Evolutionary conservation across 1,140 invertebrate genomes (phyloP), one percentile per base, ranked within the genome.

Genomic region (Latrodectus geometricus): DNA sequence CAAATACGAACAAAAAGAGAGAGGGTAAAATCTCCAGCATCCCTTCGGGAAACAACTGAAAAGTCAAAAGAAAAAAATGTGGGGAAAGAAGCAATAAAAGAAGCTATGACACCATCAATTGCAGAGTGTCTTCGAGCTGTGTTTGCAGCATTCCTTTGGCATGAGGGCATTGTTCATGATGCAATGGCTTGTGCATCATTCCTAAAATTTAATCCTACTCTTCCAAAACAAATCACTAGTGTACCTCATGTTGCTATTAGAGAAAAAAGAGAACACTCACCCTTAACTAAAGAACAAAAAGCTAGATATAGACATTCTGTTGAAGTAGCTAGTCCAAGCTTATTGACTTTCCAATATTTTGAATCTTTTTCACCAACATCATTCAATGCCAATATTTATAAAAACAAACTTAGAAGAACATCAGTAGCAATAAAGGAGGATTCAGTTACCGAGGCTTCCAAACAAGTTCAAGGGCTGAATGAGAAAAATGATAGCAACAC

Each of bases 181-280:
- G 97, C 97, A 8, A 99, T 99, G 95, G 97, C 97, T 0, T 98
- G 97, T 90, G 97, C 97, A 0, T 97, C 97, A 8, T 99, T 97
- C 90, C 92, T 99, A 0, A 98, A 98, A 91, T 99, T 99, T 90
- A 97, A 86, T 73, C 69, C 65, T 74, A 88, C 84, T 52, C 73
- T 88, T 75, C 88, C 61, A 88, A 91, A 89, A 82, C 87, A 89
- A 52, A 83, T 73, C 21, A 87, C 88, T 61, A 87, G 76, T 80
- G 54, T 61, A 14, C 72, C 83, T 12, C 77, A 88, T 74, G 83
- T 86, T 17, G 81, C 75, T 56, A 54, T 88, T 56, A 52, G 83
- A 23, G 86, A 87, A 50, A 85, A 87, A 68, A 9, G 66, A 20
- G 84, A 87, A 9, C 56, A 12, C 15, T 88, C 82, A 76, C 78